A percentile compares a stretch with the other conserved stretches of the same genome.
Evolutionary conservation across 2,113 vertebrate genomes (phyloP).

Genomic region (Onychostruthus taczanowskii): DNA sequence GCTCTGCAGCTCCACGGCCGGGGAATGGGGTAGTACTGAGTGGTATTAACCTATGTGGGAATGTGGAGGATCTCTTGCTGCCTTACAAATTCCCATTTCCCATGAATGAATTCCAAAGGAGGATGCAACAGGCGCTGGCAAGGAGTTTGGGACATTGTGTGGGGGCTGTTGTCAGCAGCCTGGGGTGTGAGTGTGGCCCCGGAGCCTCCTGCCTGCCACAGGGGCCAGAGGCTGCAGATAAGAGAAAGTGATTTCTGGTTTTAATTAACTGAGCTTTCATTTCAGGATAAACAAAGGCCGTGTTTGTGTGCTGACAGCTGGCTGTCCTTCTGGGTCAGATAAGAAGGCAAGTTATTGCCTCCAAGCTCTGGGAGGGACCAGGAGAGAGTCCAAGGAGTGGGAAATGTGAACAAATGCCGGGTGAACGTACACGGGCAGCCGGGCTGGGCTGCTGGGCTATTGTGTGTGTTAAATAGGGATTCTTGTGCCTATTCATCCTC

Average conservation of each 20-base stretch:
- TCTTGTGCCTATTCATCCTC: not conserved
- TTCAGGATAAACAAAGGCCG: conserved; percentile 56
- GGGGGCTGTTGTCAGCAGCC: not conserved
- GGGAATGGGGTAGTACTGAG: fast-evolving
- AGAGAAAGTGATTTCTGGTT: conserved; percentile 39
- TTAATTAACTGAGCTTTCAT: conserved; percentile 59
- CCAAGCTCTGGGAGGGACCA: conserved; percentile 19
- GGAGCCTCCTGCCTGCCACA: not conserved
- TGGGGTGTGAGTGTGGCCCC: fast-evolving
- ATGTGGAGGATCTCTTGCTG: not conserved
- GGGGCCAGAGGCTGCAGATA: conserved; percentile 52
- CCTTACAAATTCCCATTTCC: not conserved
- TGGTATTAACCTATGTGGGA: not conserved
- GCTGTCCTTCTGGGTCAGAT: conserved; percentile 63
- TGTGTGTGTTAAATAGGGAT: not conserved
- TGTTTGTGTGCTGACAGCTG: conserved; percentile 58
- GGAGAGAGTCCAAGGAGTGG: not conserved
- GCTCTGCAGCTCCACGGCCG: not conserved
- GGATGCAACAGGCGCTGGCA: not conserved
- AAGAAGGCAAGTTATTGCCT: conserved; percentile 52
- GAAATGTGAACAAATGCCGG: not conserved
- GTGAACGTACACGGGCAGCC: not conserved
- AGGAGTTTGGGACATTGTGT: not conserved
- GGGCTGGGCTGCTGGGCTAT: not conserved
- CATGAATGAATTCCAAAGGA: fast-evolving